phyloP scores from a whole-genome alignment of 53 echinoderm and acorn worm genomes.

The Echinometra lucunter region DNA sequence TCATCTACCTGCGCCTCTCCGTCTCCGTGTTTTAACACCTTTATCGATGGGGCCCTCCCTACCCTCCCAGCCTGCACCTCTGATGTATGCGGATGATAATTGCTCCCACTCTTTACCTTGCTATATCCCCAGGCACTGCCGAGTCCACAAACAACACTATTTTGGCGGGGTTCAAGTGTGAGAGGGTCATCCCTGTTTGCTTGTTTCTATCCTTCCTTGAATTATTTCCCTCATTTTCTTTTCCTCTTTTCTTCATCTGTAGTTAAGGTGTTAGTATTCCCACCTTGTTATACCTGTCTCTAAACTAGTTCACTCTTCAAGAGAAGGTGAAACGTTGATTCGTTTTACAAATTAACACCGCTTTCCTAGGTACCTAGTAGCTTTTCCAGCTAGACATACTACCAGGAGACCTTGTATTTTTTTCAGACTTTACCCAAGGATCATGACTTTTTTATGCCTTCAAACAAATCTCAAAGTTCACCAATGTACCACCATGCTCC shows the following conservation, averaged over 20 bases:
- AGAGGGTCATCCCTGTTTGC: slow-evolving; percentile 35
- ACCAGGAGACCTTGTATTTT: no score
- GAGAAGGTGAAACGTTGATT: slow-evolving; percentile 14
- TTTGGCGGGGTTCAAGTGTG: slow-evolving; percentile 38
- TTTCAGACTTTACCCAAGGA: not conserved
- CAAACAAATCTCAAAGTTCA: not conserved
- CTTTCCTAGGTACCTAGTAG: not conserved
- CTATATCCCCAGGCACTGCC: slow-evolving; percentile 48
- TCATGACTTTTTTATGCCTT: not conserved
- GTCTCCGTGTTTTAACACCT: not conserved
- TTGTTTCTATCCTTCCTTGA: not conserved
- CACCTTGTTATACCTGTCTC: not conserved
- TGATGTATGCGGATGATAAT: slow-evolving; percentile 47
- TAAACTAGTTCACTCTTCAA: slow-evolving; percentile 24
- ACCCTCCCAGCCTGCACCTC: slow-evolving; percentile 46
- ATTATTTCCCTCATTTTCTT: not conserved
- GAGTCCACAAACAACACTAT: slow-evolving; percentile 58
- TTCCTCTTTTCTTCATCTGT: not conserved
- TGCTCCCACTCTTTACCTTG: slow-evolving; percentile 7
- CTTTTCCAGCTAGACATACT: not conserved
- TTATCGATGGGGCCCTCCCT: not conserved
- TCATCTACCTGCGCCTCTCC: slow-evolving; percentile 9
- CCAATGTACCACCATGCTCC: not conserved
- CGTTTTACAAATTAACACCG: slow-evolving; percentile 32
- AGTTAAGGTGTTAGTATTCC: slow-evolving; percentile 10